Base-by-base conservation (phyloP, 2,888 invertebrate genomes). In the Tolmerus cingulatus region DNA sequence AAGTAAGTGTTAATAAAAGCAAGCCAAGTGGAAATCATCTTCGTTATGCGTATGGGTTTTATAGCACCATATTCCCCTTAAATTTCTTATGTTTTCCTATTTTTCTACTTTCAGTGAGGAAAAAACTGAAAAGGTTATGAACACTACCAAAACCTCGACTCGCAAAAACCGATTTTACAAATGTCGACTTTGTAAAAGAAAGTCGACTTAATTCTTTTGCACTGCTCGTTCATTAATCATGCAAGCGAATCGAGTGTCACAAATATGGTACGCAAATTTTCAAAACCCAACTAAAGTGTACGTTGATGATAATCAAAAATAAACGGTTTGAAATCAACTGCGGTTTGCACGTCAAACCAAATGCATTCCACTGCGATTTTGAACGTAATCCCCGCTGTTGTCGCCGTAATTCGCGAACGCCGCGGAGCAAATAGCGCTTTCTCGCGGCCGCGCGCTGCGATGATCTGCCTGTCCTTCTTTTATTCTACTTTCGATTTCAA, bases 401-500 rank as follows among this genome's bases (percentile, higher is more conserved):
- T 37, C 23, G 78, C 46, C 23, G 19, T 43, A 34, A 78, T 43
- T 37, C 43, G 40, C 78, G 7, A 23, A 43, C 43, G 12, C n/a
- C 37, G 43, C 78, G 37, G 30, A 40, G 78, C 23, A 43, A 78
- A 78, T 78, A 78, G 43, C 78, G 43, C 78, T 78, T 78, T 78
- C 78, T 78, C 78, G 78, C 46, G 78, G 43, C 43, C 78, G 19
- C 12, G 78, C 14, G 14, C 66, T 23, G 66, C 14, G 30, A n/a
- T 30, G 37, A 78, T 78, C 78, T 78, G 19, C 43, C 43, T 19
- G 78, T 14, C 78, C 43, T 23, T 40, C 43, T 7, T 37, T 81
- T 30, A 81, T 81, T 51, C 51, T 30, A 81, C 81, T 81, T 81
- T 81, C 81, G 27, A 81, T 81, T 81, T 81, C 81, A 55, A 30